Evolutionary conservation across 2,888 invertebrate genomes (phyloP), one percentile per base, ranked within the genome.

Genomic region (Meandrusa payeni): DNA sequence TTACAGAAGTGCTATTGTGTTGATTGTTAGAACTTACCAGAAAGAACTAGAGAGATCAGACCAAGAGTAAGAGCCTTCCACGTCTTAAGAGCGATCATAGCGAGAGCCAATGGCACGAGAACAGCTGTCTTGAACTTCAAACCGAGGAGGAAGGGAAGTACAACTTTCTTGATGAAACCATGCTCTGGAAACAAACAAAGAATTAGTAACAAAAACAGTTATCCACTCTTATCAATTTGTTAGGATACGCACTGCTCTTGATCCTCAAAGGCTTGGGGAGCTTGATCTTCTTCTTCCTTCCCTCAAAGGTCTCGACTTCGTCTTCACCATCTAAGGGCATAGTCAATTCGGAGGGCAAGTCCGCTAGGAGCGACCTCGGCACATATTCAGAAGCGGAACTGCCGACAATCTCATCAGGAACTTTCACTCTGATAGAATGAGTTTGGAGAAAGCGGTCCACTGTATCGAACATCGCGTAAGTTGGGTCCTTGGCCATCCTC

Each of bases 11-110:
- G n/a, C n/a, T n/a, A n/a, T n/a, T n/a, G n/a, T n/a, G n/a, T n/a
- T n/a, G n/a, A n/a, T 22, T 7, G 5, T 20, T 13, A 15, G 12
- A 5, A 34, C 64, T 53, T 74, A 88, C 94, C 95, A 52, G 95
- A 95, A 29, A 95, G 87, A 12, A 95, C 95, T 65, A 96, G 81
- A 1, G 95, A 95, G 47, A 96, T 90, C 2, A 96, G 91, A 47
- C 95, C 95, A 53, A 96, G 89, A 4, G 96, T 95, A 57, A 95
- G 86, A 26, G 96, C 96, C 75, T 96, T 96, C 96, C 96, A 96
- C 7, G 96, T 95, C 77, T 95, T 95, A 42, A 95, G 86, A 0
- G 96, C 96, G 62, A 96, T 95, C 45, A 95, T 81, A 20, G 94
- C 94, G 43, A 96, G 88, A 6, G 94, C 94, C 48, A 95, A 76